phyloP scores from a whole-genome alignment of 2,888 invertebrate species.

The Drosophila kanekoi region DNA sequence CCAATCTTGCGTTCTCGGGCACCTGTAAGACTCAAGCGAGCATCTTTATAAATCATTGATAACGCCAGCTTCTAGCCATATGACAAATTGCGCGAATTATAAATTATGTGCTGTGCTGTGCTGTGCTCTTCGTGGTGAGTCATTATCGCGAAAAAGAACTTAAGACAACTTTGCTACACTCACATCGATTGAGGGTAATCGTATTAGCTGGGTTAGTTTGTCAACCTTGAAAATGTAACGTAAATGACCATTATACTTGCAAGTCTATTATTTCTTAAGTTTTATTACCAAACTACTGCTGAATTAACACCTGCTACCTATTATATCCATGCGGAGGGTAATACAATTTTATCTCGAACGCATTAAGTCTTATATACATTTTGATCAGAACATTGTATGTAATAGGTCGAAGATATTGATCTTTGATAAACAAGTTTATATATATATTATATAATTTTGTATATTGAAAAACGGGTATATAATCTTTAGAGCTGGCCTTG shows the following conservation, averaged over 20 bases:
- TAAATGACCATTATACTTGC: too few relatives aligned
- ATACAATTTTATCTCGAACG: too few relatives aligned
- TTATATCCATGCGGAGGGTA: not conserved
- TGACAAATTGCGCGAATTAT: slow-evolving; percentile 62
- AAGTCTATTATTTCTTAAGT: not conserved
- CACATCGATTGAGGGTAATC: not conserved
- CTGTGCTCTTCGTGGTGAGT: slow-evolving; percentile 9
- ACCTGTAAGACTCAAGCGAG: slow-evolving; percentile 30
- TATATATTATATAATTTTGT: too few relatives aligned
- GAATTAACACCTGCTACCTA: not conserved
- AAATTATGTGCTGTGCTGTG: slow-evolving; percentile 1
- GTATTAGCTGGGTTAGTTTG: not conserved
- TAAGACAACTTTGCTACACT: not conserved
- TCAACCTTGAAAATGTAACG: not conserved
- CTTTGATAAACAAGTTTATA: too few relatives aligned
- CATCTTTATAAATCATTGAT: slow-evolving; percentile 53
- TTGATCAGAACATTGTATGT: not conserved
- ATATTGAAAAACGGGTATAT: too few relatives aligned
- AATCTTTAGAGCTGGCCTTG: too few relatives aligned
- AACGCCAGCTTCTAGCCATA: slow-evolving; percentile 33
- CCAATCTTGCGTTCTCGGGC: slow-evolving; percentile 10
- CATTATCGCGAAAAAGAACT: not conserved
- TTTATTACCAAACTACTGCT: not conserved
- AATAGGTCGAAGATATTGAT: too few relatives aligned
- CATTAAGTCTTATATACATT: not conserved